Evolutionary conservation across 2,113 vertebrate species (phyloP).

Genomic region (Malurus elegans): DNA sequence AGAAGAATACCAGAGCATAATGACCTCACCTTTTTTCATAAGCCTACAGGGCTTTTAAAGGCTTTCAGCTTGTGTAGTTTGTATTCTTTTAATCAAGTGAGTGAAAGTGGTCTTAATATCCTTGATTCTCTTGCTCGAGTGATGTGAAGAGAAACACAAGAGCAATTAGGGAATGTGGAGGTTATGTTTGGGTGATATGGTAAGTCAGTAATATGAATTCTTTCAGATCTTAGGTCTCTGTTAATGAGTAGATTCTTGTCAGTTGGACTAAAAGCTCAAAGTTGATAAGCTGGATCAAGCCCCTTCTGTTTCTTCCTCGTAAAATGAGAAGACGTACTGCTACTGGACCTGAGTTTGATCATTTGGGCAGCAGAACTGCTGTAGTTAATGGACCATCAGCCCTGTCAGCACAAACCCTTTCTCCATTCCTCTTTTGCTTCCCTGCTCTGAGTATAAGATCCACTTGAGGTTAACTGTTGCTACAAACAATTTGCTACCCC

Average conservation of each 20-base stretch:
- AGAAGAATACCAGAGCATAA: constrained; percentile 21
- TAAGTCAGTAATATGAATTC: constrained; percentile 42
- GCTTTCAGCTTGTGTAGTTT: background rate
- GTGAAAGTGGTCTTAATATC: constrained; percentile 5
- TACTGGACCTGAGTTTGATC: constrained; percentile 18
- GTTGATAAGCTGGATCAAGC: constrained; percentile 24
- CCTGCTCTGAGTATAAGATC: background rate
- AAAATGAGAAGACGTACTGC: background rate
- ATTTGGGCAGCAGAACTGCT: background rate
- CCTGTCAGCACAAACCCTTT: background rate
- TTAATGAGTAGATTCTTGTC: constrained; percentile 55
- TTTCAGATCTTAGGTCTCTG: constrained; percentile 23
- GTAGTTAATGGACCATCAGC: background rate
- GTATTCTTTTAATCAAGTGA: constrained; percentile 12
- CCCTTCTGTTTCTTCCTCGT: constrained; percentile 20
- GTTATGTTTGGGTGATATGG: background rate
- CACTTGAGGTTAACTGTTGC: background rate
- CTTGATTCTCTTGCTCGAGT: constrained; percentile 23
- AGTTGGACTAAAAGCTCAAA: constrained; percentile 8
- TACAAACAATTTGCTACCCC: background rate
- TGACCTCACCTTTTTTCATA: constrained; percentile 3
- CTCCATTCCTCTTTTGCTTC: background rate
- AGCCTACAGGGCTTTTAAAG: constrained; percentile 6
- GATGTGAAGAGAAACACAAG: background rate
- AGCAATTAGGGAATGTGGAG: constrained; percentile 43